Evolutionary conservation across 1,140 invertebrate genomes (phyloP).

Genomic region (Panulirus ornatus): DNA sequence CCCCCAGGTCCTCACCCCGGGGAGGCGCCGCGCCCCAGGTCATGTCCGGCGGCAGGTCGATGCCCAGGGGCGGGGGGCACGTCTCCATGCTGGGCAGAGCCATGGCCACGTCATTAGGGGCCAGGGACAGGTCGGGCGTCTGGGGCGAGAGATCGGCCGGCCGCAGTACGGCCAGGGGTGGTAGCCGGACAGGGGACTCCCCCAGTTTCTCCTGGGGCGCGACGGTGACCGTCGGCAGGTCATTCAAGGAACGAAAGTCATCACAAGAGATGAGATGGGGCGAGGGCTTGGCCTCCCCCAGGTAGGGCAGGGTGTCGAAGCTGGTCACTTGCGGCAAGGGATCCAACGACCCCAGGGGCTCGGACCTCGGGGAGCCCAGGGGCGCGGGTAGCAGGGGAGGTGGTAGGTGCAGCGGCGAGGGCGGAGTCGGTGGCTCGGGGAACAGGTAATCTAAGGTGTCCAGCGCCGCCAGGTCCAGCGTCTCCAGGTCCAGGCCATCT

Average conservation of each 20-base stretch:
- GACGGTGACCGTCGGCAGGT: neutral
- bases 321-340: neutral
- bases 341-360: neutral
- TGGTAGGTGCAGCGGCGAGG: slow-evolving; percentile 5
- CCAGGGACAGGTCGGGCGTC: neutral
- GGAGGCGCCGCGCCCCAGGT: slow-evolving; percentile 36
- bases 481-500: slow-evolving; percentile 58
- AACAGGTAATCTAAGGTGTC: slow-evolving; percentile 66
- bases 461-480: slow-evolving; percentile 50
- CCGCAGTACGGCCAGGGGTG: neutral
- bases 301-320: neutral
- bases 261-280: neutral
- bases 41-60: slow-evolving; percentile 55
- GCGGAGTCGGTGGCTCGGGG: slow-evolving; percentile 55
- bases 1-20: slow-evolving; percentile 32
- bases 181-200: neutral
- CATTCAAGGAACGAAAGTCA: neutral
- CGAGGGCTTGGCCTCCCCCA: neutral
- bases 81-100: neutral
- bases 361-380: neutral
- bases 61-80: slow-evolving; percentile 17
- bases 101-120: neutral
- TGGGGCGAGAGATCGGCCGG: neutral
- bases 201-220: neutral
- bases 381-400: neutral